Conservation (phyloP, 2,797 vertebrate genomes). For the Acrocephalus scirpaceus region DNA sequence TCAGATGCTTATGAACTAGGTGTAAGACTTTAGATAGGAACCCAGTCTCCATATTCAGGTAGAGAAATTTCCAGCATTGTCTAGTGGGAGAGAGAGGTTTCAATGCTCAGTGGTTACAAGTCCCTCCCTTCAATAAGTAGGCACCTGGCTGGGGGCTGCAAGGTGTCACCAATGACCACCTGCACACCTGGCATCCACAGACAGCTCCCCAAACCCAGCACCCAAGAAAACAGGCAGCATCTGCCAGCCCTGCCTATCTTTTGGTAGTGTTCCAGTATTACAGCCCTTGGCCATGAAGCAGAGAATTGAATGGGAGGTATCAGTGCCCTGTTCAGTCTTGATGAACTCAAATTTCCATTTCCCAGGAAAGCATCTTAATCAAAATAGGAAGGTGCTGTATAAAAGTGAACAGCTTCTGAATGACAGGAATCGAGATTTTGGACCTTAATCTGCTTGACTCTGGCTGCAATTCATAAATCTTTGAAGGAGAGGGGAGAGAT, state of each 20-base stretch:
- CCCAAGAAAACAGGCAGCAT: background rate
- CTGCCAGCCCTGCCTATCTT: background rate
- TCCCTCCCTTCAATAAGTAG: background rate
- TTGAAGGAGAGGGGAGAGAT: background rate
- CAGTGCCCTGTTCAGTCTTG: background rate
- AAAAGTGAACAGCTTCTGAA: conserved; percentile 36
- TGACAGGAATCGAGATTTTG: conserved; percentile 27
- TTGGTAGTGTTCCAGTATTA: background rate
- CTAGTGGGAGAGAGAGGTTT: background rate
- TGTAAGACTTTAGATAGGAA: background rate
- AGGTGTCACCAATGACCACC: background rate
- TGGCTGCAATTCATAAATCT: background rate
- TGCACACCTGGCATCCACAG: background rate
- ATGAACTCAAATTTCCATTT: conserved; percentile 3
- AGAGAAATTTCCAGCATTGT: background rate
- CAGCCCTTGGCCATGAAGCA: background rate
- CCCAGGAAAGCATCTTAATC: background rate
- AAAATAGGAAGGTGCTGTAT: background rate
- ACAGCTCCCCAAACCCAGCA: background rate
- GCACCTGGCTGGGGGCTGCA: background rate
- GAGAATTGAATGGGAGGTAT: background rate
- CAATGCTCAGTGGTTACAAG: background rate
- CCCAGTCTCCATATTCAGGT: background rate
- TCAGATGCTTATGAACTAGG: background rate
- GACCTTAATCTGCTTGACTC: background rate